Percentiles rank a stretch among this genome's conserved stretches.
Evolutionary conservation across 2,888 invertebrate genomes (phyloP).

Genomic region (Nymphalis c-album): DNA sequence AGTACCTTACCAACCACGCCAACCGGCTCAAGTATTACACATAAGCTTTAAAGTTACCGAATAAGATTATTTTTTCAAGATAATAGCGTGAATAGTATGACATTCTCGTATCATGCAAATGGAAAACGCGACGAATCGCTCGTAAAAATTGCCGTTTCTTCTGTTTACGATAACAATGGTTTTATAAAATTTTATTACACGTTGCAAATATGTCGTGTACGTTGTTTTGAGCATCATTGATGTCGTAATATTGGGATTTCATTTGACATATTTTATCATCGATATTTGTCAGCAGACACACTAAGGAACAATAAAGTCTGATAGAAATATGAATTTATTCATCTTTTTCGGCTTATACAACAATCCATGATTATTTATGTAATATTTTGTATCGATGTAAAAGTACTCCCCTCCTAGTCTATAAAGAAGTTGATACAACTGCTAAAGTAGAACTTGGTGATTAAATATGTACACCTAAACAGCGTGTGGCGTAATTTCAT

Average conservation of each 20-base stretch:
- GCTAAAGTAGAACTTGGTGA: too few relatives aligned
- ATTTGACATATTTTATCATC: slow-evolving; percentile 17
- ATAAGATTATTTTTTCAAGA: slow-evolving; percentile 4
- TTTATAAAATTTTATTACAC: slow-evolving; percentile 73
- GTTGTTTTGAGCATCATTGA: slow-evolving; percentile 44
- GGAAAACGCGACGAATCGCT: slow-evolving; percentile 72
- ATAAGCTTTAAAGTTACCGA: too few relatives aligned
- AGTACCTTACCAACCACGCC: too few relatives aligned
- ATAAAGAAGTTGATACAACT: too few relatives aligned
- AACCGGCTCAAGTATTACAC: too few relatives aligned
- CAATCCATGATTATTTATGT: too few relatives aligned
- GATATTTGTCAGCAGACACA: background rate
- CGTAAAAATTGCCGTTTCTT: slow-evolving; percentile 77
- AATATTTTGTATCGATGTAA: too few relatives aligned
- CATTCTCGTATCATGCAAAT: slow-evolving; percentile 72
- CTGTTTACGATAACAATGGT: slow-evolving; percentile 77
- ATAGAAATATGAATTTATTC: background rate
- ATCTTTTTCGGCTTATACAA: too few relatives aligned
- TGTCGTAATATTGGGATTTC: slow-evolving; percentile 31
- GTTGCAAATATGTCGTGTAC: slow-evolving; percentile 52
- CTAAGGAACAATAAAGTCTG: background rate
- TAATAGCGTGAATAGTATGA: slow-evolving; percentile 46
- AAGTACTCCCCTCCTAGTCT: too few relatives aligned
- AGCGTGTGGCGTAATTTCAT: too few relatives aligned
- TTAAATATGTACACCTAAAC: too few relatives aligned